Base-by-base conservation (phyloP, 1,140 invertebrate species). In the Glossosoma conforme region DNA sequence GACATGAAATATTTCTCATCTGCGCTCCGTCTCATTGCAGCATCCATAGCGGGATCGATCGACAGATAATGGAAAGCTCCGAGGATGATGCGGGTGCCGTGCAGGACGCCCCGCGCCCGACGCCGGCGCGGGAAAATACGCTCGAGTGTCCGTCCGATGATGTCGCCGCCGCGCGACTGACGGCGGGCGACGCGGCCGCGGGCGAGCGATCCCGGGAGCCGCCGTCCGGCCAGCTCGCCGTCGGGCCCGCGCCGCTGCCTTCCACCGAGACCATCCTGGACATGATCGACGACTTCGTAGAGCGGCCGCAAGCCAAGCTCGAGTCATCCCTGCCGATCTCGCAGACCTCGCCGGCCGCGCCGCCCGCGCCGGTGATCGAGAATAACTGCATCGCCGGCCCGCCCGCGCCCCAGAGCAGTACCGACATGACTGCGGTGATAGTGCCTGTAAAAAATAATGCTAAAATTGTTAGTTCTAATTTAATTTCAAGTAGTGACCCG, bases 11-110 rank as follows among this genome's bases (percentile, higher is more conserved):
- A 51, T 44, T 51, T 51, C 41, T 51, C 44, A 51, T 51, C 44
- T 44, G 37, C 41, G 48, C 41, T 44, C 44, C 37, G 48, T 51
- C 37, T 51, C 35, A 37, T 51, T 51, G 40, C 48, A 51, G 48
- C 41, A 44, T 35, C 38, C 40, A 65, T 69, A 70, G 69, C 64
- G 61, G 67, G 62, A 65, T 64, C 66, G 67, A 72, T 69, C 60
- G 67, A 66, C 70, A 74, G 72, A 74, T 74, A 74, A 74, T 74
- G 72, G 72, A 74, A 68, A 69, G 68, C 62, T 68, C 68, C 57
- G 72, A 74, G 67, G 72, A 74, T 64, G 72, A 74, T 72, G 69
- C 69, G 68, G 71, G 71, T 64, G 66, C 69, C 33, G 32, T 38
- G 46, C 46, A 30, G 56, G 62, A 65, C 62, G 67, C 68, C 67